Evolutionary conservation across 2,888 invertebrate species (phyloP).

Genomic region (Orgyia antiqua): DNA sequence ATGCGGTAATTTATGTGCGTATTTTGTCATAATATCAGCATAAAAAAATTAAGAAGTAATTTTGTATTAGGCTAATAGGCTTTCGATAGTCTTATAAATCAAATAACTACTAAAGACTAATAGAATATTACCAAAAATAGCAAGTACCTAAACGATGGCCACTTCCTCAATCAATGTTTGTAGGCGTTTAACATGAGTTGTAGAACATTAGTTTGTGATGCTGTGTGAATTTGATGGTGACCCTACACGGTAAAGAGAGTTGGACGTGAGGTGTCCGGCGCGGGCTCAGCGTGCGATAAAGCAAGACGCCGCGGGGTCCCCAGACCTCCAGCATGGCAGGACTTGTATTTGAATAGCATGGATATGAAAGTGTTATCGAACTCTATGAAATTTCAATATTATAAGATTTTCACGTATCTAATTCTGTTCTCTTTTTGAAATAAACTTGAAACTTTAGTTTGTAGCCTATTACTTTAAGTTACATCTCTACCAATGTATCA

Average conservation of each 20-base stretch:
- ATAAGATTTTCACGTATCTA: too few relatives aligned
- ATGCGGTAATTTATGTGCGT: too few relatives aligned
- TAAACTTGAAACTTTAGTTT: too few relatives aligned
- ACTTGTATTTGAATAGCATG: constrained; percentile 26
- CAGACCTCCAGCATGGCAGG: constrained; percentile 62
- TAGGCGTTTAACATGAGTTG: too few relatives aligned
- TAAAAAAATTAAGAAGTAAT: too few relatives aligned
- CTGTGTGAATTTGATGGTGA: constrained; percentile 29
- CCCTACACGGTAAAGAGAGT: constrained; percentile 38
- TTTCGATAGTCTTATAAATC: constrained; percentile 6
- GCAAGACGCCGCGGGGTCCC: constrained; percentile 72
- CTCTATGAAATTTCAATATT: not conserved
- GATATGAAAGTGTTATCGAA: constrained; percentile 24
- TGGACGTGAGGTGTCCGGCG: constrained; percentile 61
- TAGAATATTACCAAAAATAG: constrained; percentile 22
- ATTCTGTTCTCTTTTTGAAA: too few relatives aligned
- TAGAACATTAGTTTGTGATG: too few relatives aligned
- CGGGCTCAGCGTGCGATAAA: constrained; percentile 74
- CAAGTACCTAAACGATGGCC: constrained; percentile 10
- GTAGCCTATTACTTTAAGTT: too few relatives aligned
- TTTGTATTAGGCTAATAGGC: too few relatives aligned
- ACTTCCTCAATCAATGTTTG: constrained; percentile 22
- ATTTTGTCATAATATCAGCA: too few relatives aligned
- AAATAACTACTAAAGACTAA: constrained; percentile 7
- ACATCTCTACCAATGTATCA: too few relatives aligned